phyloP scores from a whole-genome alignment of 2,888 invertebrate species.

The Blastobasis adustella region DNA sequence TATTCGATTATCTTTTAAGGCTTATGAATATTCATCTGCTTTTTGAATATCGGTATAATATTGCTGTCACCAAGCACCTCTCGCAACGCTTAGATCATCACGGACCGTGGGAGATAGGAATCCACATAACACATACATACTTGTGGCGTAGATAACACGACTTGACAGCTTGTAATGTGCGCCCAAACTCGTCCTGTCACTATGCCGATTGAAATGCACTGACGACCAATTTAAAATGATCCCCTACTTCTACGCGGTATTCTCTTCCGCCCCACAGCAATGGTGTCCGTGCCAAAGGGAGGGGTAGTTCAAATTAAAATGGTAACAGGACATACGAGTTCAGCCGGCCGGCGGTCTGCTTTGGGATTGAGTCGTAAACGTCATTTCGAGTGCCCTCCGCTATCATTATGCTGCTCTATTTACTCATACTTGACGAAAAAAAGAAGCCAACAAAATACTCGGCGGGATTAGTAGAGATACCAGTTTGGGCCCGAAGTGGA shows the following conservation, averaged over 20 bases:
- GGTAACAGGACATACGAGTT: constrained; percentile 48
- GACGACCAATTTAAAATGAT: constrained; percentile 39
- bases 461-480: constrained; percentile 37
- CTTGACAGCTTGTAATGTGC: constrained; percentile 58
- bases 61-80: too few species aligned
- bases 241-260: constrained; percentile 15
- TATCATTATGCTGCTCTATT: constrained; percentile 59
- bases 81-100: neutral
- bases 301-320: constrained; percentile 48
- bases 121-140: constrained; percentile 36
- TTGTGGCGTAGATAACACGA: constrained; percentile 53
- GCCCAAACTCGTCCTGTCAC: constrained; percentile 57
- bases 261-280: too few species aligned
- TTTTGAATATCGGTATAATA: too few species aligned
- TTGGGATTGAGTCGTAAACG: constrained; percentile 72
- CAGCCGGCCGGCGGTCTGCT: constrained; percentile 51
- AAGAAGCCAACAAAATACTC: constrained; percentile 38
- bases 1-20: too few species aligned
- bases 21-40: too few species aligned
- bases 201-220: constrained; percentile 45
- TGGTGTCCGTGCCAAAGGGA: constrained; percentile 11
- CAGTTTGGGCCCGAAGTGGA: constrained; percentile 37
- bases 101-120: constrained; percentile 49
- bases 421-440: constrained; percentile 48
- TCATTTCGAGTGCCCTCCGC: constrained; percentile 59